A percentile compares a stretch with the other conserved stretches of the same genome.
These are phyloP conservation scores for Parotocinclus haroldoi DNA, from an alignment of 2,797 vertebrate genomes.

Conservation along the genomic window DNA sequence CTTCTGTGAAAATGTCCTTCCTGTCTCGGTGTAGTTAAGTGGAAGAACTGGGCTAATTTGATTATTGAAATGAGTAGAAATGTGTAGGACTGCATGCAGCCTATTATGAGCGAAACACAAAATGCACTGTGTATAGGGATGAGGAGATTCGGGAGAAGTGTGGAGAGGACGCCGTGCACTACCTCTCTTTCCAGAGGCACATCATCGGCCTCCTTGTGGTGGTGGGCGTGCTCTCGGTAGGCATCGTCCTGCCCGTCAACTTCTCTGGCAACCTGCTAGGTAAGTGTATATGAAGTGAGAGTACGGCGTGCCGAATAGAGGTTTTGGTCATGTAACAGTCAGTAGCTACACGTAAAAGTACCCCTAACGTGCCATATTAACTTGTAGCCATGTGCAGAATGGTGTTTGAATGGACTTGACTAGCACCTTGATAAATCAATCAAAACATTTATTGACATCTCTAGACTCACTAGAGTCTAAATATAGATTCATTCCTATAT, in stretches of 20 bases:
- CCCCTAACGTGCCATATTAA: too few species aligned
- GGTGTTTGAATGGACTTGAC: too few species aligned
- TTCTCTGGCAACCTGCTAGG: conserved; percentile 86
- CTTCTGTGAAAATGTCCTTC: neutral
- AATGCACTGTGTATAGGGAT: conserved; percentile 62
- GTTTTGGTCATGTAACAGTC: too few species aligned
- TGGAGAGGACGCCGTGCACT: conserved; percentile 83
- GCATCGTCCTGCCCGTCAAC: conserved; percentile 85
- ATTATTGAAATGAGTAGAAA: neutral
- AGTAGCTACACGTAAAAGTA: too few species aligned
- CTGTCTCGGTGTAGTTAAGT: neutral
- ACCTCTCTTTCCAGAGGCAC: conserved; percentile 88
- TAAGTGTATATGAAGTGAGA: conserved; percentile 47
- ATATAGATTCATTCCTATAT: too few species aligned
- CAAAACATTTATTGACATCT: too few species aligned
- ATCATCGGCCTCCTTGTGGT: conserved; percentile 86
- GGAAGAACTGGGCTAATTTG: conserved; percentile 1
- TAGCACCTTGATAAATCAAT: too few species aligned
- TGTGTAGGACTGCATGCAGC: neutral
- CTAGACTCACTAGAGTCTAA: too few species aligned
- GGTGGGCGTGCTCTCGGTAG: conserved; percentile 81
- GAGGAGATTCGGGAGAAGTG: conserved; percentile 88
- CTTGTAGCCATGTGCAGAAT: too few species aligned
- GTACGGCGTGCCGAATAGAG: too few species aligned
- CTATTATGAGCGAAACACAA: neutral